A percentile compares a stretch with the other conserved stretches of the same genome.
phyloP scores from a whole-genome alignment of 1,140 invertebrate species.

The Sminthurides bifidus region DNA sequence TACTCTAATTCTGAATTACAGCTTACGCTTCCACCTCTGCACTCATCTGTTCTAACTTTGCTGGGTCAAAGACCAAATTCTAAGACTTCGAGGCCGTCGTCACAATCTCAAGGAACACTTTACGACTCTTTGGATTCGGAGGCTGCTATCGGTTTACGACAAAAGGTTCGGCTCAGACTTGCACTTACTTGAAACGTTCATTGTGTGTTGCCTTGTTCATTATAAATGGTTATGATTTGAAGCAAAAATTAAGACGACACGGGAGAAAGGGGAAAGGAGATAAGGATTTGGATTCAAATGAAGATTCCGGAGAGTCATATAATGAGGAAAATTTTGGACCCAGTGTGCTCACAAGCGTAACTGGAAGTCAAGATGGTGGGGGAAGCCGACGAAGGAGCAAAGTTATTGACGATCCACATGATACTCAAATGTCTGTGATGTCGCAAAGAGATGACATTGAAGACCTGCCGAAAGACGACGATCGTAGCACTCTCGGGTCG shows the following conservation, averaged over 20 bases:
- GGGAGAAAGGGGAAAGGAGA: conserved; percentile 14
- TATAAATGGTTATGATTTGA: neutral
- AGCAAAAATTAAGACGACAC: conserved; percentile 21
- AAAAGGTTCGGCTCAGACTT: neutral
- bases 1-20: conserved; percentile 13
- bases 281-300: neutral
- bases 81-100: conserved; percentile 4
- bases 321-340: neutral
- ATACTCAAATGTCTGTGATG: conserved; percentile 21
- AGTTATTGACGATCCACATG: conserved; percentile 13
- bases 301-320: neutral
- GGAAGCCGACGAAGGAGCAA: neutral
- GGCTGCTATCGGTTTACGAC: neutral
- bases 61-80: conserved; percentile 16
- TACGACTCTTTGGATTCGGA: neutral
- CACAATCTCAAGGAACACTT: neutral
- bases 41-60: conserved; percentile 27
- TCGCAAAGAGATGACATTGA: neutral
- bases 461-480: neutral
- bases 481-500: neutral
- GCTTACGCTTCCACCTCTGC: conserved; percentile 25
- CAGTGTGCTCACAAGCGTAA: neutral
- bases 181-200: neutral
- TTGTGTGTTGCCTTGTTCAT: neutral
- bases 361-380: neutral